These are phyloP conservation scores for Leuciscus waleckii DNA, from an alignment of 2,797 vertebrate species.

Conservation along the genomic window DNA sequence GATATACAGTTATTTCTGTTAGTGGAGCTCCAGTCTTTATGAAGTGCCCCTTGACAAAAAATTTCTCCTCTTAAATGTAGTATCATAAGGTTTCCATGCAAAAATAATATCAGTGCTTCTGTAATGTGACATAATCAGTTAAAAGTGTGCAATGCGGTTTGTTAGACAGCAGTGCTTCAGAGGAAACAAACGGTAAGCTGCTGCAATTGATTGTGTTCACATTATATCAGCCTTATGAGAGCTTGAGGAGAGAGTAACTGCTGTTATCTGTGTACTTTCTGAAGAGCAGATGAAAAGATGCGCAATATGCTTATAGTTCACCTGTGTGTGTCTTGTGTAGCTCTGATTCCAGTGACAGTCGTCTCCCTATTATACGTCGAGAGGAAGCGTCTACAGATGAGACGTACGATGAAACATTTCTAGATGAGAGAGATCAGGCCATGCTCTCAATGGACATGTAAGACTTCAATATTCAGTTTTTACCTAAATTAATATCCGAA, in stretches of 20 bases:
- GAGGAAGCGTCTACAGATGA: constrained; percentile 89
- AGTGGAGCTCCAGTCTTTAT: constrained; percentile 25
- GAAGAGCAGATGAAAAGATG: neutral
- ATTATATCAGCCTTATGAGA: constrained; percentile 33
- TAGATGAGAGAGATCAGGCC: constrained; percentile 80
- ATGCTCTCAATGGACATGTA: constrained; percentile 93
- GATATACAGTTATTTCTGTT: neutral
- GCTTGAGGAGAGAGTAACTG: constrained; percentile 16
- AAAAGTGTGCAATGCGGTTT: neutral
- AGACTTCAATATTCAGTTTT: constrained; percentile 4
- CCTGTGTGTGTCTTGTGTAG: constrained; percentile 69
- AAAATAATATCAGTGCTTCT: constrained; percentile 1
- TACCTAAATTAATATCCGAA: neutral
- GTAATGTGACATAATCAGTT: constrained; percentile 7
- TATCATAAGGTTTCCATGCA: constrained; percentile 22
- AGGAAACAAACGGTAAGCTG: constrained; percentile 11
- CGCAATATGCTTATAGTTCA: constrained; percentile 4
- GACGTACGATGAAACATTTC: constrained; percentile 84
- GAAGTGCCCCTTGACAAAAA: constrained; percentile 19
- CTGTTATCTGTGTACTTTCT: constrained; percentile 4
- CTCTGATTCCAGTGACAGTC: constrained; percentile 92
- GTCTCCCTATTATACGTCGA: constrained; percentile 86
- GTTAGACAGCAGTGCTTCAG: neutral
- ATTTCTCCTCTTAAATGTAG: neutral
- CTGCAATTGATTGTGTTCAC: constrained; percentile 19